phyloP scores from a whole-genome alignment of 1,140 invertebrate species.

The Pseudomyrmex pallidus region DNA sequence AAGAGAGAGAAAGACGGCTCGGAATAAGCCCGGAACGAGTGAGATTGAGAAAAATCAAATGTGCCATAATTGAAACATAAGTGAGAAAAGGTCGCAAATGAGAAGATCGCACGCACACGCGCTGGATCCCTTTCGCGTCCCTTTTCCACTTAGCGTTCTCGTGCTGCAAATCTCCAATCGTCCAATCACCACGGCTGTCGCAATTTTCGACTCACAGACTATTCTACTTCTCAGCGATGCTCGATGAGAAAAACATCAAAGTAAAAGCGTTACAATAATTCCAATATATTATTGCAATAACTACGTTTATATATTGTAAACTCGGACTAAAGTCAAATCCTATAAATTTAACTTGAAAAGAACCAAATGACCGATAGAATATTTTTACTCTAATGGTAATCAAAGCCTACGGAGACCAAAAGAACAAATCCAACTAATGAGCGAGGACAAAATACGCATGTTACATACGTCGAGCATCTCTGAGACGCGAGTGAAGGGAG shows the following conservation, averaged over 20 bases:
- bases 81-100: slow-evolving; percentile 24
- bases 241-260: slow-evolving; percentile 9
- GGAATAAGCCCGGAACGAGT: neutral
- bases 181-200: neutral
- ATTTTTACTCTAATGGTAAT: neutral
- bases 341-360: neutral
- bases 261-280: neutral
- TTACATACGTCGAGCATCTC: slow-evolving; percentile 31
- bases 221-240: slow-evolving; percentile 11
- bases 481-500: neutral
- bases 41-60: neutral
- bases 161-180: slow-evolving; percentile 28
- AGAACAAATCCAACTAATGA: neutral
- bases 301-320: too few relatives aligned
- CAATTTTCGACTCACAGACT: slow-evolving; percentile 12
- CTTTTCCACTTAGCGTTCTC: slow-evolving; percentile 33
- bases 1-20: neutral
- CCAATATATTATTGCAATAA: too few relatives aligned
- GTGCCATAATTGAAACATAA: slow-evolving; percentile 33
- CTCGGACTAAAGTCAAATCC: neutral
- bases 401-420: neutral
- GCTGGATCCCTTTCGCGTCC: neutral
- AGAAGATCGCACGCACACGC: neutral
- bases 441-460: neutral
- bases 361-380: neutral